Base-by-base conservation (phyloP, 2,797 vertebrate species). In the Etheostoma perlongum region DNA sequence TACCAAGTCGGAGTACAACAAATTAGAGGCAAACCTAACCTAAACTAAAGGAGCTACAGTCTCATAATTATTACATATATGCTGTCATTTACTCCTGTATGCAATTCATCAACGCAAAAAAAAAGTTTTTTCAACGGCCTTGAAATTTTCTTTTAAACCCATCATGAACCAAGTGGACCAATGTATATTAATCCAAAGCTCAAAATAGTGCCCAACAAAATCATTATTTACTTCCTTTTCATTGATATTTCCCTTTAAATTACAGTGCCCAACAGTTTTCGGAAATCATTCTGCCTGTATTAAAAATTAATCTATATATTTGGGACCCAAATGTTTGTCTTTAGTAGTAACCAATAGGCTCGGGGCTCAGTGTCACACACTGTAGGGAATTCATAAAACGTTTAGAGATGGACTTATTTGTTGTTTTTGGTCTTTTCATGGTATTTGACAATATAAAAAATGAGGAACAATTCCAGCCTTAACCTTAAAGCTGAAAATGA, bases 11-110 rank as follows among this genome's bases (percentile, higher is more conserved):
- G 53, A 81, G 47, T 13, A 11, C 18, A 16, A 62, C 66, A 78
- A 79, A 69, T 78, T 59, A 76, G 47, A 80, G 13, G 55, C 44
- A 9, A 23, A 52, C 48, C 18, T 68, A 58, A 79, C 54, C 49
- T 57, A 40, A 65, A 11, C 2, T 53, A 11, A 58, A 68, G 16
- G 16, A 63, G 67, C 67, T 73, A 25, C 67, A n/a, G n/a, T 53
- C 52, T 72, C 11, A 52, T 60, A 47, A 58, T 66, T 33, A 23
- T n/a, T n/a, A 53, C 52, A n/a, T 46, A 59, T 49, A 12, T 46
- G 25, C 25, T 61, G 21, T 52, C 9, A 65, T 66, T 67, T 16
- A 6, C 6, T 59, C 27, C 7, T 61, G 33, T 40, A 40, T 23
- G 46, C 21, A 36, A 64, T 83, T 61, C 49, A 82, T 78, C 69